Base-by-base conservation (phyloP, 1,140 invertebrate genomes). In the Aplysia californica region DNA sequence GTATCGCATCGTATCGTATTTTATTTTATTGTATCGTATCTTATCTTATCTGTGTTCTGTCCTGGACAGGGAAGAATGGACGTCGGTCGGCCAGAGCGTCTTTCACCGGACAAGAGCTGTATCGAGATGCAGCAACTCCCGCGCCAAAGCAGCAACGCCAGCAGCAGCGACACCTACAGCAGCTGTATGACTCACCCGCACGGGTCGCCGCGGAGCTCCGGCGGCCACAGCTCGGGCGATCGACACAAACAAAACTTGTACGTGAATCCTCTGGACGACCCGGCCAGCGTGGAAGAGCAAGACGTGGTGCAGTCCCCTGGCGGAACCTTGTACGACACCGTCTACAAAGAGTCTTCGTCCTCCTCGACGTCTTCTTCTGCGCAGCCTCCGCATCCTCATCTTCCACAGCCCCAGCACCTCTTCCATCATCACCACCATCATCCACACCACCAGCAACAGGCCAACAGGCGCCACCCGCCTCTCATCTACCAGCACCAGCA, bases 151-250 rank as follows among this genome's bases (percentile, higher is more conserved):
- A 89, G 88, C 80, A 89, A 85, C 61, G 82, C 88, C 33, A 95
- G 94, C 83, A 95, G 94, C 78, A 83, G 80, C 36, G 96, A 98
- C 90, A 98, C 96, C 72, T 98, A 96, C 90, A 95, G 95, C 87
- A 97, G 95, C 90, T 98, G 96, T 92, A 94, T 96, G 91, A 98
- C 96, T 79, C 96, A 97, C 91, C 96, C 96, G 83, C 87, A 85
- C 38, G 84, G 82, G 66, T 86, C 84, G 50, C 86, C 86, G 41
- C 78, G 77, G 21, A 73, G 75, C 41, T 76, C 79, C 21, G 82
- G 80, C 29, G 77, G 50, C 31, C 73, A 78, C 35, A 66, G 41
- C 18, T 2, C 6, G 3, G 59, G 74, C 0, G 77, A 79, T 59
- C 76, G 76, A 61, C 77, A 79, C 73, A 74, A 88, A 79, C 83